Percentiles rank a stretch among this genome's conserved stretches.
Evolutionary conservation across 1,140 invertebrate genomes (phyloP).

Genomic region (Aphaenogaster floridana): DNA sequence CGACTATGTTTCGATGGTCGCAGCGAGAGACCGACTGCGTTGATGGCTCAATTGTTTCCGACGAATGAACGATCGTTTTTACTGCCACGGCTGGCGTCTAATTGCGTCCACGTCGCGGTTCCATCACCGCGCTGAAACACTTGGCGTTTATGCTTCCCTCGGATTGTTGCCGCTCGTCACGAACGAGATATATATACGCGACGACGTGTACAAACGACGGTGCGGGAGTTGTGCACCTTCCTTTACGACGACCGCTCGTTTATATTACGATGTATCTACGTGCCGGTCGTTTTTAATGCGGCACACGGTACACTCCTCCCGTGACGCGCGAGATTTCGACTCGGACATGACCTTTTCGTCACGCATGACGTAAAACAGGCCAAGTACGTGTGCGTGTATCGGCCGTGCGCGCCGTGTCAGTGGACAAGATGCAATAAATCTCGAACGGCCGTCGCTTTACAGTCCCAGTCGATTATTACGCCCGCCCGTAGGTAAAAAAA

Average conservation of each 20-base stretch:
- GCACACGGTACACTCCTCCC: background rate
- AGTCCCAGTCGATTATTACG: slow-evolving; percentile 17
- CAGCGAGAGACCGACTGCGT: slow-evolving; percentile 27
- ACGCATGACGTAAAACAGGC: slow-evolving; percentile 41
- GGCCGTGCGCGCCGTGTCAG: background rate
- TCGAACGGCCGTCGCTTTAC: slow-evolving; percentile 18
- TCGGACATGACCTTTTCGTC: slow-evolving; percentile 41
- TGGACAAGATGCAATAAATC: slow-evolving; percentile 48
- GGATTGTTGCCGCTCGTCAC: slow-evolving; percentile 56
- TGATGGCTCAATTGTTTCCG: slow-evolving; percentile 68
- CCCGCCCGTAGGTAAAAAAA: background rate
- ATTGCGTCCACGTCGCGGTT: slow-evolving; percentile 58
- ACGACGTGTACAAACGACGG: slow-evolving; percentile 16
- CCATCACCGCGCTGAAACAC: slow-evolving; percentile 19
- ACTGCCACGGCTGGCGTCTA: slow-evolving; percentile 58
- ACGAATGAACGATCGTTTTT: slow-evolving; percentile 69
- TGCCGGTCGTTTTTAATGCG: slow-evolving; percentile 41
- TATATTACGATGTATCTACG: slow-evolving; percentile 57
- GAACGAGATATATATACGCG: slow-evolving; percentile 51
- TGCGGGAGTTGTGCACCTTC: background rate
- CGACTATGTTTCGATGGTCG: slow-evolving; percentile 27
- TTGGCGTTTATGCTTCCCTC: slow-evolving; percentile 46
- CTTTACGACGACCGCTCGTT: slow-evolving; percentile 44
- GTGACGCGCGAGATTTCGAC: slow-evolving; percentile 37
- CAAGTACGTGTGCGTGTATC: slow-evolving; percentile 30